These are phyloP conservation scores for Zele albiditarsus DNA, from an alignment of 2,888 invertebrate species.

Conservation along the genomic window DNA sequence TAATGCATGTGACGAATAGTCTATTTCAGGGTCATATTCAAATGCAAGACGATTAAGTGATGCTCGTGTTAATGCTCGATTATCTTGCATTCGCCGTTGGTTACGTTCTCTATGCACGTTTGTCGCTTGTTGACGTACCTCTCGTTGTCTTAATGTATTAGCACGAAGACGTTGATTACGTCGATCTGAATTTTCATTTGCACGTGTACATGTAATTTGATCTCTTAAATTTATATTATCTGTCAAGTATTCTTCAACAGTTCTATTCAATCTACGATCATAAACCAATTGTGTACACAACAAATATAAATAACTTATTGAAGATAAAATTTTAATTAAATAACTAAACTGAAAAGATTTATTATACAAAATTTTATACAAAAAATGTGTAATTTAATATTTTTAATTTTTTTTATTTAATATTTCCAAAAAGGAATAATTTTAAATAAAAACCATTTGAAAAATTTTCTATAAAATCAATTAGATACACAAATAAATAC, in stretches of 20 bases:
- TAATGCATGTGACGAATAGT: slow-evolving; percentile 6
- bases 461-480: too few relatives aligned
- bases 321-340: neutral
- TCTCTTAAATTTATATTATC: neutral
- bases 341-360: too few relatives aligned
- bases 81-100: slow-evolving; percentile 3
- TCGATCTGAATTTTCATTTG: slow-evolving; percentile 8
- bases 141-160: slow-evolving; percentile 1
- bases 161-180: slow-evolving; percentile 3
- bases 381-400: too few relatives aligned
- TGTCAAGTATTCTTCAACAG: neutral
- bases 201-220: neutral
- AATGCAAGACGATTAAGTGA: slow-evolving; percentile 23
- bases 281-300: neutral
- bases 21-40: slow-evolving; percentile 10
- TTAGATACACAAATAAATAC: neutral
- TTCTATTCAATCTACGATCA: neutral
- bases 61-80: slow-evolving; percentile 16
- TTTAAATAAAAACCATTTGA: too few relatives aligned
- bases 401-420: too few relatives aligned
- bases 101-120: neutral
- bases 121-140: slow-evolving; percentile 15
- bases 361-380: too few relatives aligned
- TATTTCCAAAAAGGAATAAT: too few relatives aligned
- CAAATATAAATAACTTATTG: neutral